A percentile compares a stretch with the other conserved stretches of the same genome.
Evolutionary conservation across 2,888 invertebrate species (phyloP).

Genomic region (Lagria hirta): DNA sequence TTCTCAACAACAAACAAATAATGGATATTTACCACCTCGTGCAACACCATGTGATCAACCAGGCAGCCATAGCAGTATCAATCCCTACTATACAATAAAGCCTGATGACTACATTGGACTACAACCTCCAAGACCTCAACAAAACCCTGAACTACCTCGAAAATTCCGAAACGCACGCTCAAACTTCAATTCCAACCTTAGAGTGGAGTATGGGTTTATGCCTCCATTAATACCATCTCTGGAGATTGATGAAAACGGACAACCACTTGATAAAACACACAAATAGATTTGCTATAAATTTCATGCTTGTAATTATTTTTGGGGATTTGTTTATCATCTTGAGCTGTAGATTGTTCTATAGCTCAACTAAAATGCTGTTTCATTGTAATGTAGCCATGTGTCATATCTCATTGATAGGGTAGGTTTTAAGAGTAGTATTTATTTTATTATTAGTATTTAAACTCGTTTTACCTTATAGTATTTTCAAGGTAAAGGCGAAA

Average conservation of each 20-base stretch:
- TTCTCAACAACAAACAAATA: slow-evolving; percentile 23
- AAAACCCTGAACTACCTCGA: slow-evolving; percentile 25
- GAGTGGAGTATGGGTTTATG: slow-evolving; percentile 80
- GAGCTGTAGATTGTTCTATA: slow-evolving; percentile 11
- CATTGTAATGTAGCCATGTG: slow-evolving; percentile 4
- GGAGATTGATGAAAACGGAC: slow-evolving; percentile 74
- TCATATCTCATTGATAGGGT: slow-evolving; percentile 15
- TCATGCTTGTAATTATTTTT: slow-evolving; percentile 8
- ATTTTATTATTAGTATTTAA: slow-evolving; percentile 15
- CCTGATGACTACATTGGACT: slow-evolving; percentile 57
- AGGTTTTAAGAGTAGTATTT: slow-evolving; percentile 15
- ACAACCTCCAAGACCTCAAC: slow-evolving; percentile 53
- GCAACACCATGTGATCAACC: slow-evolving; percentile 22
- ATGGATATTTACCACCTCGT: slow-evolving; percentile 32
- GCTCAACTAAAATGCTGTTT: too few species aligned
- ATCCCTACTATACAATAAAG: slow-evolving; percentile 31
- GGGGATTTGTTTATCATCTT: slow-evolving; percentile 18
- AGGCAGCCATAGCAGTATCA: slow-evolving; percentile 14
- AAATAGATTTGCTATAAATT: too few species aligned
- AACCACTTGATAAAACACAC: too few species aligned
- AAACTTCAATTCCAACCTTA: slow-evolving; percentile 64
- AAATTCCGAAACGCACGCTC: slow-evolving; percentile 49
- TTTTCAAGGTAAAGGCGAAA: too few species aligned
- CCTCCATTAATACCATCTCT: slow-evolving; percentile 80
- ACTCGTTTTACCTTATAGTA: too few species aligned